Conservation (phyloP, 2,888 invertebrate species). For the Patella depressa region DNA sequence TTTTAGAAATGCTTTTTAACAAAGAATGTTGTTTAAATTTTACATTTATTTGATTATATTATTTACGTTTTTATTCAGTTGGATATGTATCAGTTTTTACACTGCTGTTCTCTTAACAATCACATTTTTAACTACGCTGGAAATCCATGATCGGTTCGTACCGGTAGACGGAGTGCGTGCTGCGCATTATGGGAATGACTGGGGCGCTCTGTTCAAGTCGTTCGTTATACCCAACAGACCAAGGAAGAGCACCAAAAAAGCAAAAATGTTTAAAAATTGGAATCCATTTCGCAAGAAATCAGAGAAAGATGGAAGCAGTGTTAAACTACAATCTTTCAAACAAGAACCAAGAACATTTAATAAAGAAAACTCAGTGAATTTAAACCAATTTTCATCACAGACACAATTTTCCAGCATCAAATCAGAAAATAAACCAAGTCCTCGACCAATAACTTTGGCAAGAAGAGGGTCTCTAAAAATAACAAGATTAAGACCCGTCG, state of each 20-base stretch:
- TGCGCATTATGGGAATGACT: constrained; percentile 9
- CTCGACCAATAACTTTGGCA: constrained; percentile 18
- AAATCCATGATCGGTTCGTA: constrained; percentile 7
- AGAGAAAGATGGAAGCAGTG: background rate
- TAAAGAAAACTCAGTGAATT: background rate
- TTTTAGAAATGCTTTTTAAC: constrained; percentile 16
- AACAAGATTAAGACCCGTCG: background rate
- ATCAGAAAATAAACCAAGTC: constrained; percentile 1
- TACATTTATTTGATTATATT: constrained; percentile 11
- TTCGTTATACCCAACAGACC: background rate
- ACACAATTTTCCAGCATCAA: too few relatives aligned
- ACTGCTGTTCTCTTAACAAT: constrained; percentile 9
- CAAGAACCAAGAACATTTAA: background rate
- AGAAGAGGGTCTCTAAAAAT: constrained; percentile 18
- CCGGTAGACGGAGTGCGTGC: background rate
- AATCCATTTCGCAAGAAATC: constrained; percentile 19
- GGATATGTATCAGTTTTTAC: constrained; percentile 12
- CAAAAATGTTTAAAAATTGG: constrained; percentile 26
- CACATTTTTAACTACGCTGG: background rate
- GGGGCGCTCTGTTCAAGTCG: background rate
- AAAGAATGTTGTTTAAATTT: constrained; percentile 15
- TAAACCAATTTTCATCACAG: too few relatives aligned
- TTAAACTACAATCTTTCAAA: background rate
- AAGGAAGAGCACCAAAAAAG: background rate
- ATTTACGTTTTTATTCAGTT: constrained; percentile 8